phyloP scores from a whole-genome alignment of 2,113 vertebrate species.

The Salvelinus alpinus region DNA sequence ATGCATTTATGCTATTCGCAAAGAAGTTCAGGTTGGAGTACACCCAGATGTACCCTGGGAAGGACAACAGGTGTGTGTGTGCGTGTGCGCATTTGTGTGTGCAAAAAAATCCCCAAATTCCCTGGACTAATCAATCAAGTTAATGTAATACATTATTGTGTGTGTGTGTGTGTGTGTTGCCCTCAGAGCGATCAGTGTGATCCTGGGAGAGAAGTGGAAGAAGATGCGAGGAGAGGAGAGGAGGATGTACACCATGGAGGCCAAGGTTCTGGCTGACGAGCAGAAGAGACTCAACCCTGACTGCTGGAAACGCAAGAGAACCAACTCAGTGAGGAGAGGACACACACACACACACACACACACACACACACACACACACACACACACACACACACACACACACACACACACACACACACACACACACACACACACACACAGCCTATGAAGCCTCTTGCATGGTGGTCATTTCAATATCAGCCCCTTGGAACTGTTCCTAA shows the following conservation, averaged over 20 bases:
- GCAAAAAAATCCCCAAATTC: background rate
- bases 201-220: conserved; percentile 91
- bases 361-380: no score
- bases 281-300: conserved; percentile 91
- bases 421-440: background rate
- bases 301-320: conserved; percentile 93
- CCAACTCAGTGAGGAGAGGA: conserved; percentile 79
- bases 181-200: conserved; percentile 90
- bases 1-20: conserved; percentile 95
- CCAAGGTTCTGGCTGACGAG: conserved; percentile 90
- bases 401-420: no score
- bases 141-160: background rate
- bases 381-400: no score
- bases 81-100: background rate
- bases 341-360: no score
- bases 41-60: conserved; percentile 93
- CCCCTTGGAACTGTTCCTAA: background rate
- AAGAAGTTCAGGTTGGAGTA: conserved; percentile 94
- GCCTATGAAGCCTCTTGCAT: no score
- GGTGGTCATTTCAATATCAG: background rate
- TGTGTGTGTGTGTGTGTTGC: conserved; percentile 9
- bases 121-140: background rate
- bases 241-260: conserved; percentile 87
- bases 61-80: conserved; percentile 86
- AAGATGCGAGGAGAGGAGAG: conserved; percentile 91